Percentiles rank a stretch among this genome's conserved stretches.
Conservation (phyloP, 2,113 vertebrate genomes). For the Callopanchax toddi region DNA sequence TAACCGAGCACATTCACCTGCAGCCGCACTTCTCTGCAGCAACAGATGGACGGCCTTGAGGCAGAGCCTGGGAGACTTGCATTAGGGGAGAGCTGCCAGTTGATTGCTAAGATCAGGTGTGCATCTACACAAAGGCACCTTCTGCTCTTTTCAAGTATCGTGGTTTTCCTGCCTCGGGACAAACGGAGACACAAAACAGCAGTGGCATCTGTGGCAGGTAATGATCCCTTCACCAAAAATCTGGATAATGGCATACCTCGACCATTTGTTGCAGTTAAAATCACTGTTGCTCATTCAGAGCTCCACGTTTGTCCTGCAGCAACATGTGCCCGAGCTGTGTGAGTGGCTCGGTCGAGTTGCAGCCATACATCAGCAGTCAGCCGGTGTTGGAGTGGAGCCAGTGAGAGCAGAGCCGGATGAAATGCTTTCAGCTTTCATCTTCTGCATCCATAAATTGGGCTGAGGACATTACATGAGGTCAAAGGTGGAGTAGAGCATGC, state of each 20-base stretch:
- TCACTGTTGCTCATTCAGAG: constrained; percentile 72
- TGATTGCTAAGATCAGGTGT: constrained; percentile 76
- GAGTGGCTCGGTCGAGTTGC: constrained; percentile 39
- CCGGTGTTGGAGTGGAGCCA: constrained; percentile 45
- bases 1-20: constrained; percentile 36
- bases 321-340: constrained; percentile 58
- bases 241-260: constrained; percentile 67
- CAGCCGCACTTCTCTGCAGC: constrained; percentile 49
- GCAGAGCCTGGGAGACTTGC: constrained; percentile 59
- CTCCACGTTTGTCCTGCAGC: constrained; percentile 63
- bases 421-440: constrained; percentile 59
- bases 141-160: constrained; percentile 72
- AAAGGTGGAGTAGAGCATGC: constrained; percentile 33
- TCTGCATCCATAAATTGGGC: constrained; percentile 46
- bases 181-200: constrained; percentile 69
- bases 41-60: constrained; percentile 77
- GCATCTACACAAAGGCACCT: constrained; percentile 70
- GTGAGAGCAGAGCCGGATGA: constrained; percentile 28
- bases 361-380: constrained; percentile 48
- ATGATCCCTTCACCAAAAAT: constrained; percentile 69
- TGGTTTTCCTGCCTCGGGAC: constrained; percentile 61
- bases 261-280: constrained; percentile 77
- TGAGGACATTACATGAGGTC: constrained; percentile 25
- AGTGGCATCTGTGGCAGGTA: constrained; percentile 77
- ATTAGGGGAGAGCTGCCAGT: constrained; percentile 56